These are phyloP conservation scores for Pseudachorutes palmiensis DNA, from an alignment of 1,140 invertebrate genomes.

Conservation along the genomic window DNA sequence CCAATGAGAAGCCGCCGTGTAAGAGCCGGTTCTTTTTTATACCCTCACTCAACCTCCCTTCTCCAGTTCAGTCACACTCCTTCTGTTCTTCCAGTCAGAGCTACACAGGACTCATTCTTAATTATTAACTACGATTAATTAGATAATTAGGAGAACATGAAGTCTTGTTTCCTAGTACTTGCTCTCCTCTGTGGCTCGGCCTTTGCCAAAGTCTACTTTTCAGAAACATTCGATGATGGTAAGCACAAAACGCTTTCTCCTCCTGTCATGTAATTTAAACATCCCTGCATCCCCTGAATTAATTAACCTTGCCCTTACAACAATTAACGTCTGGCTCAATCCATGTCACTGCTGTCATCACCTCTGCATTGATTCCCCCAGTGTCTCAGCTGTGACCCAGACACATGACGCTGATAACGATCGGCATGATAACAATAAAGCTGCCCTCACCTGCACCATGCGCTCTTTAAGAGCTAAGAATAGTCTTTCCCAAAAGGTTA, in stretches of 20 bases:
- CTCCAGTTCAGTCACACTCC: neutral
- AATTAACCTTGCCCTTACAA: too few species aligned
- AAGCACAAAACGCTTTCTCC: neutral
- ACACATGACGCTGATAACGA: too few species aligned
- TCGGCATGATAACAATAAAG: too few species aligned
- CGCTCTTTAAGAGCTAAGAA: too few species aligned
- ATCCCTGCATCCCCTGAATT: too few species aligned
- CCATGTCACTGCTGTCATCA: too few species aligned
- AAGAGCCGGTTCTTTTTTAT: constrained; percentile 3
- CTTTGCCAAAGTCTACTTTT: neutral
- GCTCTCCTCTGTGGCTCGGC: constrained; percentile 2
- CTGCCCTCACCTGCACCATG: too few species aligned
- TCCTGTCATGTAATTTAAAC: too few species aligned
- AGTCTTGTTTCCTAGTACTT: neutral
- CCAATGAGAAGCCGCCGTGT: constrained; percentile 7
- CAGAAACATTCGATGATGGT: constrained; percentile 5
- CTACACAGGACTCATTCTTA: neutral
- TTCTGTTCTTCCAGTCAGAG: neutral
- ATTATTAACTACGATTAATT: constrained; percentile 1
- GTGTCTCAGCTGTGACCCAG: too few species aligned
- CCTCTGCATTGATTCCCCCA: too few species aligned
- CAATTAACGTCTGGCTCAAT: too few species aligned
- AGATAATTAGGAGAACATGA: neutral
- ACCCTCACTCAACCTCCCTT: neutral
- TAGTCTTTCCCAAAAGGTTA: too few species aligned